phyloP scores from a whole-genome alignment of 2,113 vertebrate genomes.

The Mionectes macconnelli region DNA sequence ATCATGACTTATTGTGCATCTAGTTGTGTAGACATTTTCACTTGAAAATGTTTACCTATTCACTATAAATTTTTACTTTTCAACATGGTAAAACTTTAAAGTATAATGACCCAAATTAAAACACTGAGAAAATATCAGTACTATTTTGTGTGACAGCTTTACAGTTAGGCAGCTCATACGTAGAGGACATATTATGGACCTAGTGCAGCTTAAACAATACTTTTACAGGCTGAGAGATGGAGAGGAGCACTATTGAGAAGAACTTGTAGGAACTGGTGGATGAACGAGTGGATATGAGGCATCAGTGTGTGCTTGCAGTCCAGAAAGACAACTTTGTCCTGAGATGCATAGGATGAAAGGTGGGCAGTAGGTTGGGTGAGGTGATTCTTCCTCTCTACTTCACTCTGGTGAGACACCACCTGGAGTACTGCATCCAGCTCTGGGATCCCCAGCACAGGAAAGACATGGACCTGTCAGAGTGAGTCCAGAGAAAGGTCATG shows the following conservation, averaged over 20 bases:
- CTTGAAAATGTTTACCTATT: neutral
- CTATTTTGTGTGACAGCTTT: neutral
- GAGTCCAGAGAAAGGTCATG: neutral
- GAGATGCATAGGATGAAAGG: neutral
- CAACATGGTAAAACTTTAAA: neutral
- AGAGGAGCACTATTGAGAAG: neutral
- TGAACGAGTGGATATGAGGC: neutral
- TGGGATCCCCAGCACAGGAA: neutral
- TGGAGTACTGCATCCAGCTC: neutral
- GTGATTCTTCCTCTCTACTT: neutral
- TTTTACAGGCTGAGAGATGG: neutral
- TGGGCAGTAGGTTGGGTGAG: neutral
- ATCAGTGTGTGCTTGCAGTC: neutral
- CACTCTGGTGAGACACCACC: neutral
- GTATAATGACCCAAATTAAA: neutral
- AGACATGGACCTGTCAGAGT: neutral
- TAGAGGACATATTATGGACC: fast-evolving
- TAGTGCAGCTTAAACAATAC: neutral
- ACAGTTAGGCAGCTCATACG: neutral
- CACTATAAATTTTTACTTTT: neutral
- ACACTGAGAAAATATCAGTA: neutral
- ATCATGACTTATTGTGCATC: neutral
- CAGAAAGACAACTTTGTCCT: neutral
- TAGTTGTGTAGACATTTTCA: neutral
- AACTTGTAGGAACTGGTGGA: neutral